Evolutionary conservation across 2,888 invertebrate genomes (phyloP), one percentile per base, ranked within the genome.

Genomic region (Cosmia pyralina): DNA sequence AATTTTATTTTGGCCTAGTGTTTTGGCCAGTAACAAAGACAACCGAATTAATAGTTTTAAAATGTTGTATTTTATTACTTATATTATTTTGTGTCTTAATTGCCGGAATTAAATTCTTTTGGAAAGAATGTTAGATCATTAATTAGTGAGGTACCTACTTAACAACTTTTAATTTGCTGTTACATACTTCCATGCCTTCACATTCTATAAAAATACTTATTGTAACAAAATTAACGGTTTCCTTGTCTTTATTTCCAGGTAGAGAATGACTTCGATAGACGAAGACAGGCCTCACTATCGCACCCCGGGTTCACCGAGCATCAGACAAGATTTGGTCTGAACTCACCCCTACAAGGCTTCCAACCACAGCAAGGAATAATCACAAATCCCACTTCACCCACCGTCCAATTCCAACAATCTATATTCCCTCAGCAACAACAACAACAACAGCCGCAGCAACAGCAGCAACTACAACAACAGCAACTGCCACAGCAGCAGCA

Each of bases 201-300:
- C 8, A 41, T 77, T 48, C 5, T 34, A 15, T 22, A 11, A n/a
- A 59, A 53, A 57, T 38, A 48, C 0, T 6, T 17, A 57, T 28
- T 38, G n/a, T 19, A 4, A 50, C 4, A 19, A 53, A 34, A 75
- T 60, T 75, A 52, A 70, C 50, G 19, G 22, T n/a, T 19, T 64
- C 65, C 76, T 84, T 88, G 80, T 87, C 70, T 87, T 90, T 81
- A 82, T 94, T 95, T 50, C 10, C 95, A 96, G 96, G 90, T 94
- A 90, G 96, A 96, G 89, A 95, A 96, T 94, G 96, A 96, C 84
- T 96, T 92, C 90, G 96, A 96, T 83, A 93, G 95, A 92, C 94
- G 93, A 92, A 93, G 96, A 90, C 95, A 95, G 83, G 91, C 93
- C 53, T 84, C 92, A 44, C 85, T 93, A 82, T 93, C 93, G 70